These are phyloP conservation scores for Eucera pruinosa DNA, from an alignment of 2,888 invertebrate species.

Conservation along the genomic window DNA sequence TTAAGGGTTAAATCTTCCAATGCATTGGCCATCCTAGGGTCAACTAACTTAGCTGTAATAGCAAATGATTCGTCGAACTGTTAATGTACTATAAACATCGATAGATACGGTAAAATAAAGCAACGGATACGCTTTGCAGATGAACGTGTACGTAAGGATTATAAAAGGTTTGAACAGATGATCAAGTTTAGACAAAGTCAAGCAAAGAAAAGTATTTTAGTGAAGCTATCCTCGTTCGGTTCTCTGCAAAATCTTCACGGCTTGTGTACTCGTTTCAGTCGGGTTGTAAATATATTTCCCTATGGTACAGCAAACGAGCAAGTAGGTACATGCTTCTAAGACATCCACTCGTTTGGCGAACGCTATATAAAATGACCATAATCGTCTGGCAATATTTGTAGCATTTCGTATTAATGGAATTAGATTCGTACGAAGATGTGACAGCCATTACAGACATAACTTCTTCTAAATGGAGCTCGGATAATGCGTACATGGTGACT, in stretches of 20 bases:
- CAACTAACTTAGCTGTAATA: not conserved
- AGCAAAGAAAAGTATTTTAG: conserved; percentile 89
- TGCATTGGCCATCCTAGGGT: no score
- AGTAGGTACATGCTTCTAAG: conserved; percentile 75
- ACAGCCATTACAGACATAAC: rapidly evolving
- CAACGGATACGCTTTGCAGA: conserved; percentile 15
- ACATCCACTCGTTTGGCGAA: conserved; percentile 13
- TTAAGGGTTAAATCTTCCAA: no score
- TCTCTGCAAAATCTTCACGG: no score
- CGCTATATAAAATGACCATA: conserved; percentile 8
- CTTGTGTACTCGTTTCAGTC: conserved; percentile 85
- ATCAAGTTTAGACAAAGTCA: conserved; percentile 86
- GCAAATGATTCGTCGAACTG: not conserved
- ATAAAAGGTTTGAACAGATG: not conserved
- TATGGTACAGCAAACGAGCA: conserved; percentile 84
- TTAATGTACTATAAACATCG: not conserved
- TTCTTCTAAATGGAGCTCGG: no score
- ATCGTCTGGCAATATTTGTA: conserved; percentile 71
- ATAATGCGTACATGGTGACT: no score
- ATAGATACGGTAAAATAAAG: no score
- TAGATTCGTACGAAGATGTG: conserved; percentile 83
- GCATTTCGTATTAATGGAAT: conserved; percentile 92
- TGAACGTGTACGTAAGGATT: rapidly evolving
- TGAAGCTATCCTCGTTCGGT: conserved; percentile 87
- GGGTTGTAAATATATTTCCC: conserved; percentile 88